Base-by-base conservation (phyloP, 2,888 invertebrate genomes). In the Odontomyia ornata region DNA sequence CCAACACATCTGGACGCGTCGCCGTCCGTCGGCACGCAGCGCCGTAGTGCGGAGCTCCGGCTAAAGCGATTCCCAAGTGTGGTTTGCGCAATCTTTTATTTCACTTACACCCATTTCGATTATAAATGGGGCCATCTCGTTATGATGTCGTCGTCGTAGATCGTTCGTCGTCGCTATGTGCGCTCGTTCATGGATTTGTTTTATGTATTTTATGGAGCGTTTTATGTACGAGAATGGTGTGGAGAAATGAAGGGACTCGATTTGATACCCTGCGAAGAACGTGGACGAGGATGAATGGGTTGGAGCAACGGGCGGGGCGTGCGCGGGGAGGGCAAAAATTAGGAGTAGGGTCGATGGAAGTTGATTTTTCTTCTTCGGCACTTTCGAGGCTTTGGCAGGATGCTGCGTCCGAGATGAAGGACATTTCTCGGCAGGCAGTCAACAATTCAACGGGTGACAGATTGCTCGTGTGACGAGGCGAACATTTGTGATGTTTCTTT, bases 41-140 rank as follows among this genome's bases (percentile, higher is more conserved):
- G 18, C 36, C 65, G 65, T 3, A 9, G 25, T 4, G 11, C 36
- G 23, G 18, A 21, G 25, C 65, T 9, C 28, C 25, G n/a, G n/a
- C 36, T n/a, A n/a, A 30, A 36, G 11, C 21, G 36, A 60, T 60
- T 60, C 60, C 60, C 60, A 60, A 60, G 64, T 64, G 64, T 30
- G 64, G 28, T 64, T 78, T 80, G 80, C 80, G 80, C 80, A 80
- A 80, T 80, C 79, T 80, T 80, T 79, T 77, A 77, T 80, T 80
- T 80, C 80, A 76, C 77, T 80, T 79, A 75, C 79, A 76, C 80
- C 79, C 77, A 79, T 79, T 80, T 75, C 64, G 60, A 78, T 77
- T 77, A 79, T 78, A 77, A 77, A 78, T 79, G 80, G 69, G 75
- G 67, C 72, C 78, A 79, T 80, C 77, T 78, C 78, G 60, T 77